These are phyloP conservation scores for Ondatra zibethicus DNA, from an alignment of 2,113 vertebrate species.

Conservation along the genomic window DNA sequence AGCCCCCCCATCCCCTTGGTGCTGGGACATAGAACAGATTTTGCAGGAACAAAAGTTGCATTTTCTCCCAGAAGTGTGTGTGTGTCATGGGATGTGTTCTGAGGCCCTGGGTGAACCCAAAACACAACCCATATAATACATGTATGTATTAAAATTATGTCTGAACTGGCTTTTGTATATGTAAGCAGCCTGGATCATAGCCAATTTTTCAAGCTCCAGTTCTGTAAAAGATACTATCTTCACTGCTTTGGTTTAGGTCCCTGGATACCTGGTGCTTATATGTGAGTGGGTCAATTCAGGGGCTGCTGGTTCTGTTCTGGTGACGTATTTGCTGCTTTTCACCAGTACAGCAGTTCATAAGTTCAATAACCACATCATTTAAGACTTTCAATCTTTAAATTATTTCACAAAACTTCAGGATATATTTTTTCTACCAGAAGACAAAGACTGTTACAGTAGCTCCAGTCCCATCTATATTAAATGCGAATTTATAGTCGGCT, in stretches of 20 bases:
- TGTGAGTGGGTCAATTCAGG: neutral
- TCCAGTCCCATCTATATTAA: neutral
- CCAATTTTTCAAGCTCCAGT: neutral
- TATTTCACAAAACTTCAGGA: neutral
- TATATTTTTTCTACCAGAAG: constrained; percentile 1
- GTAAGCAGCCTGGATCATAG: neutral
- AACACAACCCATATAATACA: neutral
- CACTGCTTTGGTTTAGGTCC: neutral
- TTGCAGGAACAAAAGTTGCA: neutral
- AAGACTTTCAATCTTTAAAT: neutral
- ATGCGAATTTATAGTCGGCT: neutral
- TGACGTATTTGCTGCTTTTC: neutral
- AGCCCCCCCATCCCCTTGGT: neutral
- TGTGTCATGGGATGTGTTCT: neutral
- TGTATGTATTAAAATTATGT: neutral
- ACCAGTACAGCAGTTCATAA: neutral
- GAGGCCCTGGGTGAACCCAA: neutral
- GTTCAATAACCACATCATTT: neutral
- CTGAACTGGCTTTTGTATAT: neutral
- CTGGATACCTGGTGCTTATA: neutral
- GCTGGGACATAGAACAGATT: neutral
- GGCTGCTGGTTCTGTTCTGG: neutral
- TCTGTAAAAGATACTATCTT: neutral
- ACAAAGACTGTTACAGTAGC: neutral
- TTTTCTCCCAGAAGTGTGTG: neutral